A percentile compares a stretch with the other conserved stretches of the same genome.
Evolutionary conservation across 2,113 vertebrate species (phyloP).

Genomic region (Procavia capensis): DNA sequence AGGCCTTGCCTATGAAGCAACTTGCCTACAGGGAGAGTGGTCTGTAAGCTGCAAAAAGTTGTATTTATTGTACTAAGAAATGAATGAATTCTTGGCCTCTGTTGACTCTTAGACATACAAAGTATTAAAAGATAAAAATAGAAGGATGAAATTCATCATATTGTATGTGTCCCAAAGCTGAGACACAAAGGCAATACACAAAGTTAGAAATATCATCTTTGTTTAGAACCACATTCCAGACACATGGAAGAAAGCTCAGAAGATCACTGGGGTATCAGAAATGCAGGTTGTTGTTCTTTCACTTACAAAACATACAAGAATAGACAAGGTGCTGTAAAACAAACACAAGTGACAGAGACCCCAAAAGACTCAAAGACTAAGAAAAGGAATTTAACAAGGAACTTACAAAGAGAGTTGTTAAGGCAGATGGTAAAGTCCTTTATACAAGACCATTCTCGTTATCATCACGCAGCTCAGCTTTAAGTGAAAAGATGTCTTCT

Average conservation of each 20-base stretch:
- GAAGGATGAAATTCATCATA: background rate
- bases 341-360: background rate
- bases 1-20: background rate
- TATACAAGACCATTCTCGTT: background rate
- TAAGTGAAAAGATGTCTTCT: background rate
- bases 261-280: background rate
- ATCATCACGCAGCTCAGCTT: background rate
- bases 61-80: background rate
- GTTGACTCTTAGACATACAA: background rate
- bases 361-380: background rate
- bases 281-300: conserved; percentile 5
- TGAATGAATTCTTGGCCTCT: background rate
- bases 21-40: background rate
- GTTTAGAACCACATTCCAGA: background rate
- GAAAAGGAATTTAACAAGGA: background rate
- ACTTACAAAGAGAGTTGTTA: background rate
- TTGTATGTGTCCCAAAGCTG: background rate
- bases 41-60: too few species aligned
- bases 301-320: conserved; percentile 25
- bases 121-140: background rate
- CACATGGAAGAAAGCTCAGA: background rate
- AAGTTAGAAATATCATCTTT: background rate
- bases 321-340: background rate
- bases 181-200: background rate
- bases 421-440: background rate